Conservation (phyloP, 1,140 invertebrate genomes). For the Papilio glaucus region DNA sequence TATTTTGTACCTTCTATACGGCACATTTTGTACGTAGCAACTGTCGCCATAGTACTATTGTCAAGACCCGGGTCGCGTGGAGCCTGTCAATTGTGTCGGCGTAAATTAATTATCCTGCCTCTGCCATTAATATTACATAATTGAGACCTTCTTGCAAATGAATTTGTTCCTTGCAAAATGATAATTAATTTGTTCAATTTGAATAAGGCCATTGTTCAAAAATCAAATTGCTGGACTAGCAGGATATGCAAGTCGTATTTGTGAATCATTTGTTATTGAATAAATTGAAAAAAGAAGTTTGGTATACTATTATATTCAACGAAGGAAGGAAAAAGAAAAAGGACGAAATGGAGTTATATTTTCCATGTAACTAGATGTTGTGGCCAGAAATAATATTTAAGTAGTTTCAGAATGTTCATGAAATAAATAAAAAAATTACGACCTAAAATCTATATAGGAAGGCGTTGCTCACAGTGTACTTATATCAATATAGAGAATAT, state of each 20-base stretch:
- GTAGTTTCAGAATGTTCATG: too few species aligned
- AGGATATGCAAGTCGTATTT: background rate
- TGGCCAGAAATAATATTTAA: too few species aligned
- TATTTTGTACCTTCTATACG: background rate
- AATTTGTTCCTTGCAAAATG: constrained; percentile 11
- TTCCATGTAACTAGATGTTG: too few species aligned
- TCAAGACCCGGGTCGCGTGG: constrained; percentile 4
- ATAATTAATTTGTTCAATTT: constrained; percentile 27
- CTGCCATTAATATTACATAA: constrained; percentile 29
- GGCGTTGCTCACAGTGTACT: too few species aligned
- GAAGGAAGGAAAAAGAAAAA: too few species aligned
- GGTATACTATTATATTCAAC: too few species aligned
- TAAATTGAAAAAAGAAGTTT: background rate
- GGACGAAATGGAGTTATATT: too few species aligned
- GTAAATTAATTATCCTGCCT: constrained; percentile 28
- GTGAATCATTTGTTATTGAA: background rate
- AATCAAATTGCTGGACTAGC: background rate
- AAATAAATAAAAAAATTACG: too few species aligned
- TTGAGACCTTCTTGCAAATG: constrained; percentile 29
- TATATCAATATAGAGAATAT: too few species aligned
- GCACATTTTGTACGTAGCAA: background rate
- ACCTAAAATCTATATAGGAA: too few species aligned
- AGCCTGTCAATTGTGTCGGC: constrained; percentile 23
- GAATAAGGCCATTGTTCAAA: background rate
- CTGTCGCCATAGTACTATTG: background rate